phyloP scores from a whole-genome alignment of 2,888 invertebrate genomes.

The Tetragonisca angustula region DNA sequence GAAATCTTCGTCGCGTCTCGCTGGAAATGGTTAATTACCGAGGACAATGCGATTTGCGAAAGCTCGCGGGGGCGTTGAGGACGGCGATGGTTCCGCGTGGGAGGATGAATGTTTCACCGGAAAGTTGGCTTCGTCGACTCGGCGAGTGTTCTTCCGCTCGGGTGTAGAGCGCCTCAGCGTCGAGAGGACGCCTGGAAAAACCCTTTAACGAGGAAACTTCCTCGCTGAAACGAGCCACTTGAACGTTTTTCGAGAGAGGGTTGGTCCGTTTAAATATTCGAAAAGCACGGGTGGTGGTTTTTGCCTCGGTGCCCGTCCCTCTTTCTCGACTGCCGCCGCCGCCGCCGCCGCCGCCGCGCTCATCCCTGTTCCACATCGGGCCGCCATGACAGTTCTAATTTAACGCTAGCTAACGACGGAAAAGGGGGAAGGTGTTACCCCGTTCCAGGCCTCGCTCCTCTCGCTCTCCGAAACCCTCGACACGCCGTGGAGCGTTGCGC shows the following conservation, averaged over 20 bases:
- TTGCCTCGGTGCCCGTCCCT: slow-evolving; percentile 17
- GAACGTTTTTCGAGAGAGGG: slow-evolving; percentile 70
- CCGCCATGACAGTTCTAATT: slow-evolving; percentile 75
- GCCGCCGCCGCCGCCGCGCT: neutral
- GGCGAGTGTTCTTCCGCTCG: slow-evolving; percentile 36
- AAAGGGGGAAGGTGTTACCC: slow-evolving; percentile 51
- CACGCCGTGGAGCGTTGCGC: neutral
- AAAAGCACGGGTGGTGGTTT: slow-evolving; percentile 41
- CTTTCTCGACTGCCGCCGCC: neutral
- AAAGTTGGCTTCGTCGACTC: slow-evolving; percentile 50
- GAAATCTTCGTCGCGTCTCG: neutral
- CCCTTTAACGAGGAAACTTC: slow-evolving; percentile 77
- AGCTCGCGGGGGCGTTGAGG: slow-evolving; percentile 28
- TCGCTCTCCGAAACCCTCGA: slow-evolving; percentile 4
- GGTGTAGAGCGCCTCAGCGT: neutral
- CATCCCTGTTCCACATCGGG: slow-evolving; percentile 40
- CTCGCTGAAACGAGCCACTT: slow-evolving; percentile 69
- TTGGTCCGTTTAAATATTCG: slow-evolving; percentile 74
- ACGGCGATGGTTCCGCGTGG: slow-evolving; percentile 4
- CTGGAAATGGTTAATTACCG: neutral
- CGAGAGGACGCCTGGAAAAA: slow-evolving; percentile 48
- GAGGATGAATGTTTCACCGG: slow-evolving; percentile 57
- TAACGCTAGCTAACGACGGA: slow-evolving; percentile 74
- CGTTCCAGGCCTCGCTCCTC: neutral
- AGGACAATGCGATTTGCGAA: neutral